phyloP scores from a whole-genome alignment of 2,113 vertebrate genomes.

The Cnemophilus loriae region DNA sequence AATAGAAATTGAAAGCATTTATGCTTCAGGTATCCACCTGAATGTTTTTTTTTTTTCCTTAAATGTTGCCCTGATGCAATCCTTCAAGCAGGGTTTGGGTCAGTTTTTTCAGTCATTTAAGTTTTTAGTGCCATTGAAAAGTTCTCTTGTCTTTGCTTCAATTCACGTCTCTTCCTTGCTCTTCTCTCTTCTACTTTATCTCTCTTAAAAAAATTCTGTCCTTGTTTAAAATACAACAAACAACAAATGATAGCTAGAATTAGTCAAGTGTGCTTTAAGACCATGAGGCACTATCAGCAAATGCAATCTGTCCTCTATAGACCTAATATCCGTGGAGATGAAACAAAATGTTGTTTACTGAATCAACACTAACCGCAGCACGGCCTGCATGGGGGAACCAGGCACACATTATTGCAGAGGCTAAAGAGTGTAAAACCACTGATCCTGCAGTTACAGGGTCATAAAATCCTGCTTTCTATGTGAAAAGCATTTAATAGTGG shows the following conservation, averaged over 20 bases:
- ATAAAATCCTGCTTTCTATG: slow-evolving; percentile 67
- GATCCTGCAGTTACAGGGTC: slow-evolving; percentile 64
- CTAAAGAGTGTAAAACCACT: slow-evolving; percentile 64
- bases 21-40: not conserved
- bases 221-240: slow-evolving; percentile 40
- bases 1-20: not conserved
- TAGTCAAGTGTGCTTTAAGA: slow-evolving; percentile 50
- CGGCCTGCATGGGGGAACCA: slow-evolving; percentile 18
- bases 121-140: not conserved
- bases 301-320: slow-evolving; percentile 43
- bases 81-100: not conserved
- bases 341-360: slow-evolving; percentile 54
- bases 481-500: slow-evolving; percentile 67
- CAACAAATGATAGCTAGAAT: slow-evolving; percentile 5
- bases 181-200: not conserved
- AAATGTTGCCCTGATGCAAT: not conserved
- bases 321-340: slow-evolving; percentile 42
- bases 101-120: not conserved
- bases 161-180: not conserved
- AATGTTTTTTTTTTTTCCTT: not conserved
- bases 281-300: slow-evolving; percentile 34
- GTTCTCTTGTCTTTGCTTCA: not conserved
- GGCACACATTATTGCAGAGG: slow-evolving; percentile 28
- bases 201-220: not conserved
- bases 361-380: slow-evolving; percentile 57